Base-by-base conservation (phyloP, 2,113 vertebrate species). In the Thinocorus orbignyianus region DNA sequence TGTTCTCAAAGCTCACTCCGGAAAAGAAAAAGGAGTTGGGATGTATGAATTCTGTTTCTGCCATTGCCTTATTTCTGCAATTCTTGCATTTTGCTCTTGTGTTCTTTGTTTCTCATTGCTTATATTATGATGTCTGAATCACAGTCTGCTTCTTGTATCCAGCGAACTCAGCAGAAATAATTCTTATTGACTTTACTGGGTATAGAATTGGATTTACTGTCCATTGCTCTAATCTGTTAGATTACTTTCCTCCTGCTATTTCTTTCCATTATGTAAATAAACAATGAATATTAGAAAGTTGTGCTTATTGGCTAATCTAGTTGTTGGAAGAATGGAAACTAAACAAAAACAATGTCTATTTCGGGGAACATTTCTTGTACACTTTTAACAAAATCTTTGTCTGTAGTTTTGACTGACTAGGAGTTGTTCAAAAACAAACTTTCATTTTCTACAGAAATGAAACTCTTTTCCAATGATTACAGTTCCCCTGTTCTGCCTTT, bases 141-240 rank as follows among this genome's bases (percentile, higher is more conserved):
- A 88, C n/a, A 58, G 41, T 25, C 58, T 89, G 74, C 42, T 82
- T 31, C 77, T 49, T 85, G 28, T 37, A 66, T 23, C 49, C 71
- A 55, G 20, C 90, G 85, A 95, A 93, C 35, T 80, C 71, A 80
- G 51, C 46, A 85, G 68, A 95, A 95, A 91, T 85, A 95, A 94
- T 80, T 90, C 71, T 46, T 96, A 95, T 70, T 81, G 81, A 90
- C 92, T 95, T 95, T 85, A 69, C 41, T 86, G 65, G 37, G n/a
- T 80, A 72, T 23, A 81, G 79, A 92, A 96, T 88, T 94, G 82
- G 79, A 93, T 97, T 97, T 96, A 85, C 88, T 90, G 74, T 85
- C 87, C 85, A 64, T 83, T 95, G 87, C 76, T 71, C 61, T 93
- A 86, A 95, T 93, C 79, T 88, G 46, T 80, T 93, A 95, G 79